These are phyloP conservation scores for Lasioglossum baleicum DNA, from an alignment of 1,140 invertebrate species.

Conservation along the genomic window DNA sequence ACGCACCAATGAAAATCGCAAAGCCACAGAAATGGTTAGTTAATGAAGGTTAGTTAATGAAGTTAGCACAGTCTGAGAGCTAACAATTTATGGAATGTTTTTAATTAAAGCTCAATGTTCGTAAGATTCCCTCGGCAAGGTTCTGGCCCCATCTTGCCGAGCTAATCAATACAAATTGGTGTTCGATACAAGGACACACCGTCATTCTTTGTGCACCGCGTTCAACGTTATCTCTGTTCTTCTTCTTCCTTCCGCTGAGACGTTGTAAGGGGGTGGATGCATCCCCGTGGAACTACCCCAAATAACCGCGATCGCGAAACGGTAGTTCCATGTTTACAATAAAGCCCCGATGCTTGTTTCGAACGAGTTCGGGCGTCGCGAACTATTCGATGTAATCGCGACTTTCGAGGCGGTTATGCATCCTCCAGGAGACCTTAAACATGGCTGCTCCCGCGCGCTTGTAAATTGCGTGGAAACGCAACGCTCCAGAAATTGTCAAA, in stretches of 20 bases:
- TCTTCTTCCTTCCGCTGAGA: neutral
- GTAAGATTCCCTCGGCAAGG: too few relatives aligned
- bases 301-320: slow-evolving; percentile 35
- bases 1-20: too few relatives aligned
- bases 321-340: slow-evolving; percentile 27
- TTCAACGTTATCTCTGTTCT: neutral
- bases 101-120: too few relatives aligned
- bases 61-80: too few relatives aligned
- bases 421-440: slow-evolving; percentile 21
- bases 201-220: neutral
- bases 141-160: too few relatives aligned
- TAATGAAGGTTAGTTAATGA: too few relatives aligned
- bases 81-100: too few relatives aligned
- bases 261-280: neutral
- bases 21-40: too few relatives aligned
- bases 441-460: neutral
- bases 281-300: slow-evolving; percentile 7
- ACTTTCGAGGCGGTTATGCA: slow-evolving; percentile 13
- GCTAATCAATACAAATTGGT: slow-evolving; percentile 5
- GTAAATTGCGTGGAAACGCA: slow-evolving; percentile 13
- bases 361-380: slow-evolving; percentile 15
- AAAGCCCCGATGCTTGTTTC: slow-evolving; percentile 42
- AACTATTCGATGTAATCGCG: slow-evolving; percentile 44
- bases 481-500: neutral
- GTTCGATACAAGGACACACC: neutral